These are phyloP conservation scores for Chrysolina americana DNA, from an alignment of 2,888 invertebrate genomes.

Conservation along the genomic window DNA sequence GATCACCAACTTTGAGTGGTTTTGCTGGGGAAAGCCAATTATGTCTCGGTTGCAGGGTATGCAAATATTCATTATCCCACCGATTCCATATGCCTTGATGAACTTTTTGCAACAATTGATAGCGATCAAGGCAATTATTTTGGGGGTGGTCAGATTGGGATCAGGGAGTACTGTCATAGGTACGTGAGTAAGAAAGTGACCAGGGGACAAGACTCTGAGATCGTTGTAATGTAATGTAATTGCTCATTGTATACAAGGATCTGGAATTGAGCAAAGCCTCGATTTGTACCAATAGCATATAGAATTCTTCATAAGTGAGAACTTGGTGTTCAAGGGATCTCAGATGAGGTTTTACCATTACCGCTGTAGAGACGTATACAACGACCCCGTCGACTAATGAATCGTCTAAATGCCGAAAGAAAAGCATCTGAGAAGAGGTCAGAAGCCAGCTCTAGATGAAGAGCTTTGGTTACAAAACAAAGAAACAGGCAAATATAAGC, in stretches of 20 bases:
- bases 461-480: slow-evolving; percentile 55
- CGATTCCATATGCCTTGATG: not conserved
- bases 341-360: slow-evolving; percentile 54
- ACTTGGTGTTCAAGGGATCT: slow-evolving; percentile 49
- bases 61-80: not conserved
- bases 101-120: no score
- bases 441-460: slow-evolving; percentile 56
- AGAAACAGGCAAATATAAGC: no score
- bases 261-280: slow-evolving; percentile 60
- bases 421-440: no score
- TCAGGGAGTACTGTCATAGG: slow-evolving; percentile 22
- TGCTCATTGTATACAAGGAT: slow-evolving; percentile 53
- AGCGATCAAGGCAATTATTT: no score
- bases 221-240: slow-evolving; percentile 56
- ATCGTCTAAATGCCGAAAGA: slow-evolving; percentile 36
- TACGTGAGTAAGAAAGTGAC: slow-evolving; percentile 52
- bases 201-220: slow-evolving; percentile 52
- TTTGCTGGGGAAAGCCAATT: not conserved
- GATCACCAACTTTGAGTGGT: not conserved
- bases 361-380: slow-evolving; percentile 17
- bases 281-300: slow-evolving; percentile 58
- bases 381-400: slow-evolving; percentile 34
- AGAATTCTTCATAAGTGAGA: no score
- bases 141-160: not conserved
- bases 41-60: slow-evolving; percentile 1